Evolutionary conservation across 1,140 invertebrate genomes (phyloP).

Genomic region (Meloidogyne chitwoodi): DNA sequence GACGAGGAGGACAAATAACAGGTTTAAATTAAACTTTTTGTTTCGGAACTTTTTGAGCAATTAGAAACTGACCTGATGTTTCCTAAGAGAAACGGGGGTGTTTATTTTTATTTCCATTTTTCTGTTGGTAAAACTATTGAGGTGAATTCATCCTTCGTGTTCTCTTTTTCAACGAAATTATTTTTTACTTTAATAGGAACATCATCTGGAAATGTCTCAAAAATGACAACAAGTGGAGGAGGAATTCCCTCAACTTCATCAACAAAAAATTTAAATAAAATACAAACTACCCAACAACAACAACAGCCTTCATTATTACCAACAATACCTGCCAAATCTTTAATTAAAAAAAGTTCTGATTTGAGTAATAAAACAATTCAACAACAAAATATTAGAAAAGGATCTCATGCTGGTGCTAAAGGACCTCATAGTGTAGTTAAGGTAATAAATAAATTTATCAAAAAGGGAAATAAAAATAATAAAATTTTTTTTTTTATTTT

Average conservation of each 20-base stretch:
- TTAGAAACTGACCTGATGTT: no score
- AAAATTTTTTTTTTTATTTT: not conserved
- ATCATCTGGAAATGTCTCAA: not conserved
- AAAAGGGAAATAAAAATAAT: not conserved
- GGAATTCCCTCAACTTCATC: not conserved
- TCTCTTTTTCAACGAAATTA: no score
- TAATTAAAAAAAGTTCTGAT: constrained; percentile 24
- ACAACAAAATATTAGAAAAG: not conserved
- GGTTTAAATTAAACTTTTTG: not conserved
- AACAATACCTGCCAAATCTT: not conserved
- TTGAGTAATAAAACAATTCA: constrained; percentile 15
- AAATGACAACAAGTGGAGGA: not conserved
- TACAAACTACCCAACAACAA: not conserved
- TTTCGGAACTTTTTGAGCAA: no score
- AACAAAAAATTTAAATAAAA: not conserved
- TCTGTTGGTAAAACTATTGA: no score
- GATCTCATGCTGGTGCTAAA: constrained; percentile 10
- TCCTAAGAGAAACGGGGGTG: no score
- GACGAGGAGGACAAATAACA: not conserved
- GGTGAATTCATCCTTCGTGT: no score
- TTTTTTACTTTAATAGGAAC: not conserved
- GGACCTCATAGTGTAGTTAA: not conserved
- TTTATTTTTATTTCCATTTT: no score
- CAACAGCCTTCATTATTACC: not conserved
- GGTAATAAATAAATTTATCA: no score